These are phyloP conservation scores for Xiphias gladius DNA, from an alignment of 2,113 vertebrate genomes.

Conservation along the genomic window DNA sequence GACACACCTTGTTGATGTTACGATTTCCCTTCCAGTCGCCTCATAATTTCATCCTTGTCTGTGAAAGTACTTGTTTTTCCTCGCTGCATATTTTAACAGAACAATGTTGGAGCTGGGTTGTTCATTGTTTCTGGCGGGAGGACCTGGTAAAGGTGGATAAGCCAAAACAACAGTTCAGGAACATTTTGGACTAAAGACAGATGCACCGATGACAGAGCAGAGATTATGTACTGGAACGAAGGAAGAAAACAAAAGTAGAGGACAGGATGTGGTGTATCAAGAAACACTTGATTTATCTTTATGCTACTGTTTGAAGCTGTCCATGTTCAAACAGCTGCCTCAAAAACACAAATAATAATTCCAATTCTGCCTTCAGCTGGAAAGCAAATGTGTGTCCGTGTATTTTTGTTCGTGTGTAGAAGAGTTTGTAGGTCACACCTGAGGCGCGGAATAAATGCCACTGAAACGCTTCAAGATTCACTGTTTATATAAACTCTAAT, in stretches of 20 bases:
- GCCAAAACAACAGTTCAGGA: conserved; percentile 65
- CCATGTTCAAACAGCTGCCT: background rate
- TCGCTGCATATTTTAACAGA: conserved; percentile 48
- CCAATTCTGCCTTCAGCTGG: background rate
- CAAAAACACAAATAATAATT: background rate
- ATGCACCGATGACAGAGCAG: conserved; percentile 24
- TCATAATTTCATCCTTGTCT: conserved; percentile 14
- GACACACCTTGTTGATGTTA: conserved; percentile 30
- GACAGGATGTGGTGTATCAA: conserved; percentile 1
- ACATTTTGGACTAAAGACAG: conserved; percentile 44
- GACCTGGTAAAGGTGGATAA: conserved; percentile 73
- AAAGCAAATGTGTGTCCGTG: background rate
- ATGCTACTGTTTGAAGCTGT: background rate
- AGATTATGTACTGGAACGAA: conserved; percentile 34
- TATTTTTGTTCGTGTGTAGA: background rate
- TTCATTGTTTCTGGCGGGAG: conserved; percentile 60
- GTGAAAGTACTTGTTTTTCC: conserved; percentile 33
- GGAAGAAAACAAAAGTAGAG: conserved; percentile 30
- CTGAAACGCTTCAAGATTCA: background rate
- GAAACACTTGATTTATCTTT: background rate
- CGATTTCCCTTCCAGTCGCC: conserved; percentile 32
- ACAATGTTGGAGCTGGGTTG: conserved; percentile 48
- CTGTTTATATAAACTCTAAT: conserved; percentile 49
- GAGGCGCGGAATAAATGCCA: conserved; percentile 1
- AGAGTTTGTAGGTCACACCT: background rate